Base-by-base conservation (phyloP, 2,888 invertebrate genomes). In the Cantharis flavilabris region DNA sequence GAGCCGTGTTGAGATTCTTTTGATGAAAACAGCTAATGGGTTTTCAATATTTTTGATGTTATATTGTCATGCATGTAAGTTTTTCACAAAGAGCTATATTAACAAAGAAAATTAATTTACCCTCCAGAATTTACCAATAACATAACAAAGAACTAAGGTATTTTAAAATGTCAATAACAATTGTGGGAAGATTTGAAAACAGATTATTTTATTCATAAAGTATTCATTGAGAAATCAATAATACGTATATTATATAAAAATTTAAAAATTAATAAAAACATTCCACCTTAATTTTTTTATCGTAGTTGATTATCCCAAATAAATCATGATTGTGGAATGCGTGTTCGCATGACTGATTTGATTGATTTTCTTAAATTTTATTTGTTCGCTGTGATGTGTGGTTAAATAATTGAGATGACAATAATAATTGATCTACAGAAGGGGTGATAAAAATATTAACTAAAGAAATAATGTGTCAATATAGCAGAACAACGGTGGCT, bases 1-100 rank as follows among this genome's bases (percentile, higher is more conserved):
- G 30, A 71, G 49, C 67, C 62, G 16, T 72, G 28, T 62, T 69
- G 74, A 74, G 71, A 76, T 76, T 76, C 73, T 76, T 33, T 71
- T 76, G 76, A 76, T 72, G 76, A 73, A 62, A 72, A 72, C 26
- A 76, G 65, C 73, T 73, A 73, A 76, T 73, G 73, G 73, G 65
- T 73, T 73, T 70, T 76, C 71, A 70, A 73, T 73, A 73, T 28
- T 26, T 76, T 76, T 73, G 70, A 73, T 73, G 73, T 73, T 73
- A 70, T 63, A 76, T 70, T 76, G 73, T 76, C 70, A 72, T 72
- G 72, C 69, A 76, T 73, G 75, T 71, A 75, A 71, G 64, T 65
- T 71, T 74, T 63, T 5, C 63, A 73, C 73, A 73, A 73, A 70
- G 30, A 70, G 13, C 28, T 30, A 3, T 14, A 30, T 14, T 70